Evolutionary conservation across 2,113 vertebrate genomes (phyloP).

Genomic region (Clarias macrocephalus): DNA sequence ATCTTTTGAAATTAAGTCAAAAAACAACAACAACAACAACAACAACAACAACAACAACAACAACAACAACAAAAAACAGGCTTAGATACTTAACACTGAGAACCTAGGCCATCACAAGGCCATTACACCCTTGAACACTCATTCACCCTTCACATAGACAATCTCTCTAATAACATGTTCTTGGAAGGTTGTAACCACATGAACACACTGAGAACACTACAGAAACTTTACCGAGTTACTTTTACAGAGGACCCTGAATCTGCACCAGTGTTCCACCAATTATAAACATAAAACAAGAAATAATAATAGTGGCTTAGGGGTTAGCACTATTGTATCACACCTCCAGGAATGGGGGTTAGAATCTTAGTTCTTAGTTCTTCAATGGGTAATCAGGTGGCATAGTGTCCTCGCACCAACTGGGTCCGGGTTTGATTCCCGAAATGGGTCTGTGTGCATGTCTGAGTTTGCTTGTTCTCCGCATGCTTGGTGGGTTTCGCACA

Average conservation of each 20-base stretch:
- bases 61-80: no score
- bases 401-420: no score
- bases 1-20: background rate
- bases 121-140: background rate
- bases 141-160: background rate
- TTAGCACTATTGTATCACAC: no score
- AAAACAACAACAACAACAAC: background rate
- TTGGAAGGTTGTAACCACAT: background rate
- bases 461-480: no score
- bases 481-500: no score
- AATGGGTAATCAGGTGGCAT: no score
- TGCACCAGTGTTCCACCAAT: background rate
- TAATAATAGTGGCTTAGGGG: background rate
- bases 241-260: background rate
- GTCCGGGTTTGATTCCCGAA: no score
- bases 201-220: background rate
- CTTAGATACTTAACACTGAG: no score
- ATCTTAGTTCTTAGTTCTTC: no score
- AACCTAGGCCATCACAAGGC: background rate
- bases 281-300: background rate
- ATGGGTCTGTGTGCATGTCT: no score
- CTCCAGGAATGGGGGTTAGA: no score
- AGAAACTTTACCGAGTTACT: background rate
- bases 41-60: background rate
- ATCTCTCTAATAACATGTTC: background rate